A percentile compares a stretch with the other conserved stretches of the same genome.
These are phyloP conservation scores for Champsocephalus esox DNA, from an alignment of 2,797 vertebrate species.

Conservation along the genomic window DNA sequence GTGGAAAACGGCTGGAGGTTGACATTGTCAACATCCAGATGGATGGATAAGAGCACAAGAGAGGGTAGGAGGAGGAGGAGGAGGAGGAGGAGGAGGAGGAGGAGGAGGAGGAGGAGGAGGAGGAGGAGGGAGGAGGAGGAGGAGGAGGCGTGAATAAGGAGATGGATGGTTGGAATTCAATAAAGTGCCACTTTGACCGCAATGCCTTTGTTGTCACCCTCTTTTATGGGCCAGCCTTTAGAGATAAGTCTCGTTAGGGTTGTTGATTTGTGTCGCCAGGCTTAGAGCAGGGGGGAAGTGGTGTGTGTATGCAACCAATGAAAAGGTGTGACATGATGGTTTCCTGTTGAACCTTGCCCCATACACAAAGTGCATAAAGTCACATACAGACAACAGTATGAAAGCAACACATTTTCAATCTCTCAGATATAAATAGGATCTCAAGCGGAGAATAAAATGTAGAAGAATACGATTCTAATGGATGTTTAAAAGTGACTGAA, in stretches of 20 bases:
- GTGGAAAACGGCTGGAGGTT: constrained; percentile 1
- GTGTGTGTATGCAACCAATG: constrained; percentile 3
- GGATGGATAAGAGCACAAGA: constrained; percentile 1
- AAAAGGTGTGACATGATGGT: constrained; percentile 60
- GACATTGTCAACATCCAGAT: constrained; percentile 10
- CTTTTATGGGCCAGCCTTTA: constrained; percentile 9
- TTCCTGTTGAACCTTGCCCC: constrained; percentile 27
- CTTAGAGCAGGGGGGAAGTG: constrained; percentile 18
- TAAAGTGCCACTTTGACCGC: constrained; percentile 5
- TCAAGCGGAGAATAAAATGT: too few species aligned
- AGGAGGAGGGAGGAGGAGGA: neutral
- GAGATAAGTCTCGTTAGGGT: constrained; percentile 29
- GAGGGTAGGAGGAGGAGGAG: neutral
- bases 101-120: constrained; percentile 21
- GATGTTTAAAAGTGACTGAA: too few species aligned
- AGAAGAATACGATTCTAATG: too few species aligned
- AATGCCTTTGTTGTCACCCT: constrained; percentile 27
- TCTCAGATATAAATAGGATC: neutral
- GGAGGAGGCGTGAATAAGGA: constrained; percentile 45
- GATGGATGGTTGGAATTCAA: constrained; percentile 48
- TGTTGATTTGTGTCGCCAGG: constrained; percentile 58
- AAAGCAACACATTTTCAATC: neutral
- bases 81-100: constrained; percentile 23
- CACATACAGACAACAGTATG: neutral
- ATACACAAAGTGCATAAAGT: neutral